These are phyloP conservation scores for Conistra vaccinii DNA, from an alignment of 2,888 invertebrate species.

Conservation along the genomic window DNA sequence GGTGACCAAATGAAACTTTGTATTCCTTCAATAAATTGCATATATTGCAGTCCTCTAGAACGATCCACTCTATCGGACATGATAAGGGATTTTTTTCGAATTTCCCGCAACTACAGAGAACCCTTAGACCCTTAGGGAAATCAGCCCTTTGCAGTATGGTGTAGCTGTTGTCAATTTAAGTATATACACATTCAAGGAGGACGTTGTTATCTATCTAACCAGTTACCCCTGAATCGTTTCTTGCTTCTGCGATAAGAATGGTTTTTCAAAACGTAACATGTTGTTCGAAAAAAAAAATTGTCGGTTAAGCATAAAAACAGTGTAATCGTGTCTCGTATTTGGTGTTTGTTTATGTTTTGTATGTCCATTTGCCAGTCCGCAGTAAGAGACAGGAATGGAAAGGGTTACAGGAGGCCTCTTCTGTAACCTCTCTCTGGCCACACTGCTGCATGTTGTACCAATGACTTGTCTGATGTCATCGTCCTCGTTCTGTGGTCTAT, in stretches of 20 bases:
- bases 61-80: constrained; percentile 9
- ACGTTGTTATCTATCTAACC: constrained; percentile 18
- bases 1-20: not conserved
- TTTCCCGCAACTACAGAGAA: constrained; percentile 26
- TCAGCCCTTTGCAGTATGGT: constrained; percentile 49
- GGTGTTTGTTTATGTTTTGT: not conserved
- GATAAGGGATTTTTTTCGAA: constrained; percentile 29
- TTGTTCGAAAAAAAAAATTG: no score
- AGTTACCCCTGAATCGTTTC: not conserved
- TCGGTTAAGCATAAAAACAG: not conserved
- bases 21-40: constrained; percentile 29
- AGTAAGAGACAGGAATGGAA: no score
- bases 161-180: constrained; percentile 49
- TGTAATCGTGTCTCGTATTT: no score
- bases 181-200: constrained; percentile 20
- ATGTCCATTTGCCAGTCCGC: not conserved
- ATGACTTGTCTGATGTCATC: not conserved
- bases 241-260: not conserved
- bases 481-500: not conserved
- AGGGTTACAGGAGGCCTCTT: no score
- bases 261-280: no score
- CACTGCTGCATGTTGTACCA: not conserved
- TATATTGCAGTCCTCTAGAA: constrained; percentile 35
- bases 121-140: constrained; percentile 47
- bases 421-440: not conserved